A percentile compares a stretch with the other conserved stretches of the same genome.
phyloP scores from a whole-genome alignment of 1,140 invertebrate species.

The Panagrolaimus sp. region DNA sequence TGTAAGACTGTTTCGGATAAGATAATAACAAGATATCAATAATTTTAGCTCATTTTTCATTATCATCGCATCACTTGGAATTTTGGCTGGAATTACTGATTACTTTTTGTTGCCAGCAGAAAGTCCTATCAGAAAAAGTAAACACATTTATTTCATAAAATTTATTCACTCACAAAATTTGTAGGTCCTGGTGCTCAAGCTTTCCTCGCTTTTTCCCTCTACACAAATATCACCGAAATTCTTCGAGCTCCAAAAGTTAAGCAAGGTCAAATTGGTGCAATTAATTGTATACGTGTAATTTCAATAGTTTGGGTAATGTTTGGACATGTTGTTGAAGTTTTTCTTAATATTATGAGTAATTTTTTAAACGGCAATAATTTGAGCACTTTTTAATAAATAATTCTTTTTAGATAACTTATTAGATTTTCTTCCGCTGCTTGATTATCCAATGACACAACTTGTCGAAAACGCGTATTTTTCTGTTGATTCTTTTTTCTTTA shows the following conservation, averaged over 20 bases:
- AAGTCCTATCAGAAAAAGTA: neutral
- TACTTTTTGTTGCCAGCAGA: neutral
- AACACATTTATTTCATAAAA: neutral
- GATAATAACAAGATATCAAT: too few relatives aligned
- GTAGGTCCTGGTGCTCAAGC: constrained; percentile 1
- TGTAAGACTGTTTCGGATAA: too few relatives aligned
- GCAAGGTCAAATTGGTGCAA: constrained; percentile 23
- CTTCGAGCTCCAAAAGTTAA: constrained; percentile 20
- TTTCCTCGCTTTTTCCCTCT: constrained; percentile 24
- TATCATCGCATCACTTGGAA: neutral
- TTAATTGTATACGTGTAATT: constrained; percentile 16
- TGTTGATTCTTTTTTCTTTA: constrained; percentile 37
- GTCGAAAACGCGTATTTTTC: constrained; percentile 29
- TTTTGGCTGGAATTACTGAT: neutral
- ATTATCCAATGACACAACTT: too few relatives aligned
- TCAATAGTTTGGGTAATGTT: too few relatives aligned
- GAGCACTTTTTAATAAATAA: too few relatives aligned
- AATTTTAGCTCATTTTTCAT: neutral
- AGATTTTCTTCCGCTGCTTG: too few relatives aligned
- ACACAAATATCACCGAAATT: constrained; percentile 29
- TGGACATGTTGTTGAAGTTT: too few relatives aligned
- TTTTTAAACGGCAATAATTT: too few relatives aligned
- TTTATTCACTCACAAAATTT: constrained; percentile 11
- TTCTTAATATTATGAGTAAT: too few relatives aligned
- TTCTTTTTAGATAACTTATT: neutral